Conservation (phyloP, 2,888 invertebrate species). For the Cyrtodaria siliqua region DNA sequence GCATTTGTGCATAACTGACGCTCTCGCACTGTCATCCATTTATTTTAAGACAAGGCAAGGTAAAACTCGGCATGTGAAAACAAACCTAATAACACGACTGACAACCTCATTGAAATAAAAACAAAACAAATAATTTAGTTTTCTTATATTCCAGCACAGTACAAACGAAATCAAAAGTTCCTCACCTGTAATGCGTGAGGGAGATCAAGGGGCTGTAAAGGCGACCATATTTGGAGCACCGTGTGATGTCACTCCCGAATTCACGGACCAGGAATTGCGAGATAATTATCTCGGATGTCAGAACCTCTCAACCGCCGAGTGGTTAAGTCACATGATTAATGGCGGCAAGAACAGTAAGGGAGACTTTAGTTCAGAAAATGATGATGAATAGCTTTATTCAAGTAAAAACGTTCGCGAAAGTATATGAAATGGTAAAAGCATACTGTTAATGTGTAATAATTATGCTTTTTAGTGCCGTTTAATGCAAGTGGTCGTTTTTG, state of each 20-base stretch:
- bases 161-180: slow-evolving; percentile 80
- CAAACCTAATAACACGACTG: too few relatives aligned
- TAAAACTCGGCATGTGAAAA: too few relatives aligned
- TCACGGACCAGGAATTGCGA: slow-evolving; percentile 84
- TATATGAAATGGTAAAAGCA: too few relatives aligned
- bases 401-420: not conserved
- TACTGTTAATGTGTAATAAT: too few relatives aligned
- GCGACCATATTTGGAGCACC: slow-evolving; percentile 87
- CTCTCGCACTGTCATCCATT: too few relatives aligned
- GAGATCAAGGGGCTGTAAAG: slow-evolving; percentile 80
- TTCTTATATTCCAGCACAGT: slow-evolving; percentile 72
- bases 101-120: too few relatives aligned
- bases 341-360: too few relatives aligned
- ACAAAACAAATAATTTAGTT: too few relatives aligned
- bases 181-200: slow-evolving; percentile 83
- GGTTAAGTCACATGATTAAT: slow-evolving; percentile 75
- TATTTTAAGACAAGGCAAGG: too few relatives aligned
- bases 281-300: slow-evolving; percentile 87
- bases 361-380: not conserved
- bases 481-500: too few relatives aligned
- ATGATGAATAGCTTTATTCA: not conserved
- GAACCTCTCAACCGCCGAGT: slow-evolving; percentile 86
- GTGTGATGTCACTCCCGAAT: slow-evolving; percentile 86
- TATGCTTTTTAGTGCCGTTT: too few relatives aligned
- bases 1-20: too few relatives aligned